Evolutionary conservation across 1,140 invertebrate genomes (phyloP).

Genomic region (Drosophila seguyi): DNA sequence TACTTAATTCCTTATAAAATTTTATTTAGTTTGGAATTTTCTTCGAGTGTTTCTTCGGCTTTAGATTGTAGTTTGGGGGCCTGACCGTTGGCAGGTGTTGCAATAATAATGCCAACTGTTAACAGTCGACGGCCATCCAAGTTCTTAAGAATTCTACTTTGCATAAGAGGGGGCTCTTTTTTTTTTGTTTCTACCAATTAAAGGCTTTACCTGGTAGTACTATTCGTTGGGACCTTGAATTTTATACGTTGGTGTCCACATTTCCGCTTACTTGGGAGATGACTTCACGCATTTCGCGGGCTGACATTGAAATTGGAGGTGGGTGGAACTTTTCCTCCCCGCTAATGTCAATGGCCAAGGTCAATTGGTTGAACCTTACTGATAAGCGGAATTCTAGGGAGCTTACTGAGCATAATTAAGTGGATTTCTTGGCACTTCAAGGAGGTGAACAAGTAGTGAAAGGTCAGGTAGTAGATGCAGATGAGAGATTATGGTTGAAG

Average conservation of each 20-base stretch:
- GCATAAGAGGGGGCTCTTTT: conserved; percentile 35
- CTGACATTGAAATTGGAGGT: conserved; percentile 63
- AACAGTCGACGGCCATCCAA: conserved; percentile 31
- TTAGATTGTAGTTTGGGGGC: background rate
- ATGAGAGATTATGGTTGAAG: conserved; percentile 8
- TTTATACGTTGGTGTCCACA: conserved; percentile 39
- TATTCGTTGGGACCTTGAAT: conserved; percentile 25
- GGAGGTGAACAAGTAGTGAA: conserved; percentile 20
- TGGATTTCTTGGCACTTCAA: conserved; percentile 41
- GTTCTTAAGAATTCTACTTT: conserved; percentile 47
- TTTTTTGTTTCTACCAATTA: conserved; percentile 11
- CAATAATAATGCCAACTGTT: conserved; percentile 57
- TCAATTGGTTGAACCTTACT: conserved; percentile 46
- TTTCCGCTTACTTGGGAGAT: conserved; percentile 47
- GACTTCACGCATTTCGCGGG: conserved; percentile 70
- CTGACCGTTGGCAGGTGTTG: conserved; percentile 36
- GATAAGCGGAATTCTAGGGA: conserved; percentile 68
- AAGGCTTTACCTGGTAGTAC: conserved; percentile 7
- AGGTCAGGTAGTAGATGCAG: conserved; percentile 38
- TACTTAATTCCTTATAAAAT: no score
- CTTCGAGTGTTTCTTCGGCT: conserved; percentile 1
- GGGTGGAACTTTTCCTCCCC: conserved; percentile 32
- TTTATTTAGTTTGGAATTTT: no score
- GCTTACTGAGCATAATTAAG: conserved; percentile 36
- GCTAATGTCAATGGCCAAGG: conserved; percentile 78